phyloP scores from a whole-genome alignment of 2,113 vertebrate genomes.

The Indicator maculatus region DNA sequence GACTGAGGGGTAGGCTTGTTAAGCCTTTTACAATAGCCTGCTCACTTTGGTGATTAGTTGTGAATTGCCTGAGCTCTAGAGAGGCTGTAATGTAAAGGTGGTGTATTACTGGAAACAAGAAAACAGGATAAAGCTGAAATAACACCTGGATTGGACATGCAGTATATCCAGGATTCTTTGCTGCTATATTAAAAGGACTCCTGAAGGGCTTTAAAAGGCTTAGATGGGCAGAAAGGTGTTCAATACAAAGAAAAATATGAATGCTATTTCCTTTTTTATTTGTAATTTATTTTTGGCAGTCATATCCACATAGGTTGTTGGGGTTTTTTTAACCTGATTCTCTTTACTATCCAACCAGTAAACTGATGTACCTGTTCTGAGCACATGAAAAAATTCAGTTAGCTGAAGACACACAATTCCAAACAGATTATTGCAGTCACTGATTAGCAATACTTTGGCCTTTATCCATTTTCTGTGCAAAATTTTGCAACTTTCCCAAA shows the following conservation, averaged over 20 bases:
- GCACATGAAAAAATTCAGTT: background rate
- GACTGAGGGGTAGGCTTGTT: conserved; percentile 4
- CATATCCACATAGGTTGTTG: background rate
- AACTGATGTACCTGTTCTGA: background rate
- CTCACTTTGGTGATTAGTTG: conserved; percentile 4
- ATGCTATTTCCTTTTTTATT: background rate
- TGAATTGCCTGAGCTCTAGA: background rate
- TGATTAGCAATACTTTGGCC: background rate
- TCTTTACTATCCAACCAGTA: background rate
- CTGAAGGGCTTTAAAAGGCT: background rate
- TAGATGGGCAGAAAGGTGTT: background rate
- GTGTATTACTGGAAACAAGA: background rate
- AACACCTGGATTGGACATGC: background rate
- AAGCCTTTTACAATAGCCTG: conserved; percentile 14
- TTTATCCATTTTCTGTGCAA: background rate
- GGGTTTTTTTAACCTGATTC: background rate
- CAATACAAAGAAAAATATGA: background rate
- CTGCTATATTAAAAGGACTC: background rate
- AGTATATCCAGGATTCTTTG: background rate
- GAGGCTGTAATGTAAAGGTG: background rate
- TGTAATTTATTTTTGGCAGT: background rate
- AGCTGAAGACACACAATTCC: background rate
- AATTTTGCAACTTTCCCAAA: background rate
- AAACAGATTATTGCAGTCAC: background rate
- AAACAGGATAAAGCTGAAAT: background rate